A percentile compares a stretch with the other conserved stretches of the same genome.
phyloP scores from a whole-genome alignment of 2,888 invertebrate genomes.

The Schizaphis graminum region DNA sequence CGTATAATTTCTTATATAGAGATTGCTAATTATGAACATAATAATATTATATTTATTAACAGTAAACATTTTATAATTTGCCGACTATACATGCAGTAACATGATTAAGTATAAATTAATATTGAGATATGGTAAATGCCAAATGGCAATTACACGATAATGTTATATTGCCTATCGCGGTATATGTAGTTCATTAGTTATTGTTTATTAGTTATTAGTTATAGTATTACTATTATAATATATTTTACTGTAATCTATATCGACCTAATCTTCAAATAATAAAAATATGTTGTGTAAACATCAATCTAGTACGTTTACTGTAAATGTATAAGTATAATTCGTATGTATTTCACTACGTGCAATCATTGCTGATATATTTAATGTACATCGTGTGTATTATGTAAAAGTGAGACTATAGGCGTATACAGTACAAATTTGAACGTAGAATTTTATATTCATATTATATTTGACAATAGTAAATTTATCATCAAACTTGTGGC shows the following conservation, averaged over 20 bases:
- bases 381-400: not conserved
- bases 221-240: not conserved
- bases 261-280: not conserved
- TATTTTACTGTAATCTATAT: not conserved
- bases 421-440: not conserved
- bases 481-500: slow-evolving; percentile 11
- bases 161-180: not conserved
- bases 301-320: not conserved
- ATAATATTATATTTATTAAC: not conserved
- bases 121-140: not conserved
- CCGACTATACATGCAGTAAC: not conserved
- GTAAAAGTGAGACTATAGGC: not conserved
- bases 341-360: not conserved
- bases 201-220: slow-evolving; percentile 9
- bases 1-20: not conserved
- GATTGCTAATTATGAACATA: not conserved
- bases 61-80: not conserved
- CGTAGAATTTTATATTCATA: not conserved
- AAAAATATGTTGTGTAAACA: not conserved
- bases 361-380: not conserved
- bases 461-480: not conserved
- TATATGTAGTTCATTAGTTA: not conserved
- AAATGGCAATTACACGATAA: not conserved
- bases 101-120: not conserved
- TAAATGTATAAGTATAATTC: not conserved